Percentiles rank a stretch among this genome's conserved stretches.
Conservation (phyloP, 2,888 invertebrate species). For the Epiblema foenella region DNA sequence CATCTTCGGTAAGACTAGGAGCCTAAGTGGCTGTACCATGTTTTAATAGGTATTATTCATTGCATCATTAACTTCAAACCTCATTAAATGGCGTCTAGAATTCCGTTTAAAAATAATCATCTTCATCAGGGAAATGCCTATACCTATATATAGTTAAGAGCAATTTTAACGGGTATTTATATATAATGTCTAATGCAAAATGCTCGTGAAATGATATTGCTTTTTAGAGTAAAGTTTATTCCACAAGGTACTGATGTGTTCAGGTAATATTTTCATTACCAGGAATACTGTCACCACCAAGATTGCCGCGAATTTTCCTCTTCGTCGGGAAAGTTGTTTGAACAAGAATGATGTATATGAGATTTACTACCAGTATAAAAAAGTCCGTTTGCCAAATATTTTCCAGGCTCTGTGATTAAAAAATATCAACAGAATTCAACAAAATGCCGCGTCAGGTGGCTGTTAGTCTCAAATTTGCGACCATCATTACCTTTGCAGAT, state of each 20-base stretch:
- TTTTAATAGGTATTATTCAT: slow-evolving; percentile 30
- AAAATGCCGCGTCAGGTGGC: too few species aligned
- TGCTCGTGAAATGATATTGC: neutral
- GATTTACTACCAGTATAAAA: too few species aligned
- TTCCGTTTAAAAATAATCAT: neutral
- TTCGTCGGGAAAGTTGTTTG: too few species aligned
- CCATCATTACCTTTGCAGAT: too few species aligned
- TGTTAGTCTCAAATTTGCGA: too few species aligned
- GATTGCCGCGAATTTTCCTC: too few species aligned
- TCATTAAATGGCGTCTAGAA: slow-evolving; percentile 1
- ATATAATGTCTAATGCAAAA: neutral
- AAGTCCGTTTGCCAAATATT: too few species aligned
- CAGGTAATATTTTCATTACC: too few species aligned
- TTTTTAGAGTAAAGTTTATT: neutral
- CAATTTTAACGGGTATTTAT: neutral
- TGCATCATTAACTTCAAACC: slow-evolving; percentile 10
- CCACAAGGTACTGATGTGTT: neutral
- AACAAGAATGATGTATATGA: too few species aligned
- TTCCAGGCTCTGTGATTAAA: too few species aligned
- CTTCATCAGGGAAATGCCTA: neutral
- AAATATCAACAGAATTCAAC: too few species aligned
- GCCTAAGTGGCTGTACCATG: slow-evolving; percentile 23
- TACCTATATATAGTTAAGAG: neutral
- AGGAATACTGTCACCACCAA: too few species aligned
- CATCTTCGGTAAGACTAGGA: slow-evolving; percentile 26